Evolutionary conservation across 2,797 vertebrate species (phyloP).

Genomic region (Pyrocephalus nanus): DNA sequence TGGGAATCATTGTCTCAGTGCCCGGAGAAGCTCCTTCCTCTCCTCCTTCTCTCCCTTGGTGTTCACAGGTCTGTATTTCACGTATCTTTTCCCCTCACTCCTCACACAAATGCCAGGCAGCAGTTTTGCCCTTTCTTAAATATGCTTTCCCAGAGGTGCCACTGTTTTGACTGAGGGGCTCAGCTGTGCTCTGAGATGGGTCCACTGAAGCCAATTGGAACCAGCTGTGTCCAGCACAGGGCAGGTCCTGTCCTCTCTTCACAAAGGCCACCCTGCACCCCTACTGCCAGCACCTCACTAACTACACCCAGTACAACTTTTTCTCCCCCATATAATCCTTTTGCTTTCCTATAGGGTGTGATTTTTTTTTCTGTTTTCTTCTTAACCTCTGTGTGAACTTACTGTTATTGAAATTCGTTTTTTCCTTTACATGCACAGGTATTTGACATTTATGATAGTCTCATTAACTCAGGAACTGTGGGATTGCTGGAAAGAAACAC

Average conservation of each 20-base stretch:
- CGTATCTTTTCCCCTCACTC: background rate
- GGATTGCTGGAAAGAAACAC: background rate
- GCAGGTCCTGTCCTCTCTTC: background rate
- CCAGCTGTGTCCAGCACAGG: background rate
- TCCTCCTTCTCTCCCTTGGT: background rate
- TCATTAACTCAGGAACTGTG: background rate
- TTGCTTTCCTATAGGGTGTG: background rate
- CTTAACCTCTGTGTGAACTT: background rate
- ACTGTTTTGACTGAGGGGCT: background rate
- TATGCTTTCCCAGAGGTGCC: fast-evolving
- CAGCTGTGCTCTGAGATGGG: too few relatives aligned
- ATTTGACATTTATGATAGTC: background rate
- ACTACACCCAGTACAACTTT: background rate
- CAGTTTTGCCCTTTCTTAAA: background rate
- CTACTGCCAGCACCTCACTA: background rate
- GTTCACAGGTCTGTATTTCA: background rate
- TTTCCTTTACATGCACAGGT: background rate
- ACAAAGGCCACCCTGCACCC: background rate
- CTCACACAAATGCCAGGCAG: background rate
- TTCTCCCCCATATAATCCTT: background rate
- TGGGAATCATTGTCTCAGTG: background rate
- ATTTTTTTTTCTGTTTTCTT: background rate
- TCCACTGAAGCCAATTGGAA: too few relatives aligned
- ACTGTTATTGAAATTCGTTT: background rate
- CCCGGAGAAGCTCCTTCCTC: background rate